A percentile compares a stretch with the other conserved stretches of the same genome.
Evolutionary conservation across 1,140 invertebrate species (phyloP).

Genomic region (Diorhabda sublineata): DNA sequence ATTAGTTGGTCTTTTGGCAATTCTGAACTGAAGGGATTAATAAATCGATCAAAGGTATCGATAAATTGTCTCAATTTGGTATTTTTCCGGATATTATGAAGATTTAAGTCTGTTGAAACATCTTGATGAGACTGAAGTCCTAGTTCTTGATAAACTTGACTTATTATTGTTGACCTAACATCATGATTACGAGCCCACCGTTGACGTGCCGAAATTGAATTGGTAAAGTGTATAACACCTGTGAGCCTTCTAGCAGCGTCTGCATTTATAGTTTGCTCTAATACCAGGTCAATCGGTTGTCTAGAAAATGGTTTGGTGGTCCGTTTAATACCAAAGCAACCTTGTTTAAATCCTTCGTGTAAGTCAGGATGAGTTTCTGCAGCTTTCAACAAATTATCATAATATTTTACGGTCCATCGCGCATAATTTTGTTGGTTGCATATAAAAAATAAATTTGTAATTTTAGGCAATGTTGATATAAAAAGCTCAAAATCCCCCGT

Average conservation of each 20-base stretch:
- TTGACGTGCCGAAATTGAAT: constrained; percentile 23
- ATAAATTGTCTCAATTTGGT: constrained; percentile 24
- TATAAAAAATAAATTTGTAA: constrained; percentile 26
- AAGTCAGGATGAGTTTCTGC: constrained; percentile 6
- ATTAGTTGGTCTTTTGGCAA: constrained; percentile 26
- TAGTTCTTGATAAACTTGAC: constrained; percentile 20
- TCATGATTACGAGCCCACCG: constrained; percentile 30
- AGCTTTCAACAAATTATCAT: constrained; percentile 8
- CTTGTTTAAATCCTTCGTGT: constrained; percentile 3
- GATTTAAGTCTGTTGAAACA: constrained; percentile 13
- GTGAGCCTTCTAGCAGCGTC: constrained; percentile 5
- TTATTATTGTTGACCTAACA: constrained; percentile 30
- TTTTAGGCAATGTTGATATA: constrained; percentile 24
- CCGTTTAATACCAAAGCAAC: constrained; percentile 9
- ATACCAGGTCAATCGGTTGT: background rate
- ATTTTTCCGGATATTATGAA: too few relatives aligned
- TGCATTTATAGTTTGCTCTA: constrained; percentile 16
- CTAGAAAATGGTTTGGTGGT: constrained; percentile 13
- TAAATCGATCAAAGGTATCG: constrained; percentile 23
- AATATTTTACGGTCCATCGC: background rate
- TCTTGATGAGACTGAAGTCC: constrained; percentile 22
- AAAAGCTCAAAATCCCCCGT: constrained; percentile 34
- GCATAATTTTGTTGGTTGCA: background rate
- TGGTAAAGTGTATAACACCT: constrained; percentile 4
- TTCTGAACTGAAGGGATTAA: constrained; percentile 27